Base-by-base conservation (phyloP, 2,797 vertebrate genomes). In the Sebastes steindachneri region DNA sequence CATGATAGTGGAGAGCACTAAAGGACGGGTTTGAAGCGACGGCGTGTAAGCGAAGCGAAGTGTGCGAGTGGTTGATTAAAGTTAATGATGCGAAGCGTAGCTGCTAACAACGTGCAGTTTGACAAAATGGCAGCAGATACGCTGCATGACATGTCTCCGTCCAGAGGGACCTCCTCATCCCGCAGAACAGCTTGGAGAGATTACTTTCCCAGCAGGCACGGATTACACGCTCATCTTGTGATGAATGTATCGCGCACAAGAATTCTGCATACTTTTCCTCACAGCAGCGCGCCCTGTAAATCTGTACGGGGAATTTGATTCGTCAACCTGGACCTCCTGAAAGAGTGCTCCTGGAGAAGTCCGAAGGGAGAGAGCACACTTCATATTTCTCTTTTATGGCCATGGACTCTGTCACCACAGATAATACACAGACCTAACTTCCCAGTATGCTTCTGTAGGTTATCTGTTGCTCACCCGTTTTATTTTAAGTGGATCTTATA, bases 311-410 rank as follows among this genome's bases (percentile, higher is more conserved):
- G 29, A 75, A 71, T 81, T 76, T 64, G 41, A 83, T 89, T 72
- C 26, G 79, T 87, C 68, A 77, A 28, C 58, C 68, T 59, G 58
- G 55, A 65, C 66, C 75, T 71, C 69, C 70, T 74, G 25, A 73
- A 72, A 67, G 55, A 83, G 33, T 8, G 66, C 55, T 62, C 21
- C 65, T 23, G 70, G 53, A 74, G 21, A 80, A 10, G 74, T 70
- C 81, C 59, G 23, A 62, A 26, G 31, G 65, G 77, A 76, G 63
- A 45, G 33, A 60, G 37, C 14, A 6, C 57, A 5, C 45, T 58
- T 17, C 73, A 67, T 80, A 86, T 77, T 75, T 88, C 77, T 84
- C 55, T 67, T 84, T 85, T 66, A 86, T 5, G 6, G 64, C 54
- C 23, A 2, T 71, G 70, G 26, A 53, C 62, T 77, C 70, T 11